Conservation (phyloP, 2,113 vertebrate species). For the Prionailurus viverrinus region DNA sequence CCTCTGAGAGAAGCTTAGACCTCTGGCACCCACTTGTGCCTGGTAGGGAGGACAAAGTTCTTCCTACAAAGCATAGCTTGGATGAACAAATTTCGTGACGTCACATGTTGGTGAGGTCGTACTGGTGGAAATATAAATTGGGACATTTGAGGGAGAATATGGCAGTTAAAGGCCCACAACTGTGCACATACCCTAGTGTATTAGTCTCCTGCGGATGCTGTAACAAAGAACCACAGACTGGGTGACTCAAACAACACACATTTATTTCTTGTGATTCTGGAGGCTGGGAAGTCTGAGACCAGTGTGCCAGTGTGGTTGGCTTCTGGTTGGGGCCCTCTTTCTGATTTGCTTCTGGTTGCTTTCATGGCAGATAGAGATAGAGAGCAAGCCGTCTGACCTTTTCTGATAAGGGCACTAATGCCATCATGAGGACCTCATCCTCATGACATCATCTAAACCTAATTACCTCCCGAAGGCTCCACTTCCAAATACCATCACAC, state of each 20-base stretch:
- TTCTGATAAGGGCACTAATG: not conserved
- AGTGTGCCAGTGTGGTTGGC: not conserved
- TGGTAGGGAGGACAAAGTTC: not conserved
- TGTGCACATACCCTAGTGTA: no score
- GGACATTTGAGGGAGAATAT: not conserved
- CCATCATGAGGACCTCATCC: not conserved
- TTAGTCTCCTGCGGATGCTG: not conserved
- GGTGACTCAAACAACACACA: not conserved
- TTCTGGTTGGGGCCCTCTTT: not conserved
- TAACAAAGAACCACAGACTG: not conserved
- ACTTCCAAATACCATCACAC: not conserved
- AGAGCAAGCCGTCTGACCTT: not conserved
- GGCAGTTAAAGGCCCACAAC: not conserved
- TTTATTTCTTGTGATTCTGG: not conserved
- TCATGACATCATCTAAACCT: not conserved
- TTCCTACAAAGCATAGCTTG: not conserved
- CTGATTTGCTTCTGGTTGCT: not conserved
- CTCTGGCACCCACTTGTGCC: not conserved
- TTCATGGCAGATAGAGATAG: not conserved
- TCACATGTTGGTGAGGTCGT: not conserved
- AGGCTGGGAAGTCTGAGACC: not conserved
- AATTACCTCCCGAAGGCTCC: not conserved
- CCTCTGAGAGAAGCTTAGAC: not conserved
- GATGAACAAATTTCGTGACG: not conserved
- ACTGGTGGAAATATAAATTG: not conserved